These are phyloP conservation scores for Acholoe squamosa DNA, from an alignment of 2,888 invertebrate species.

Conservation along the genomic window DNA sequence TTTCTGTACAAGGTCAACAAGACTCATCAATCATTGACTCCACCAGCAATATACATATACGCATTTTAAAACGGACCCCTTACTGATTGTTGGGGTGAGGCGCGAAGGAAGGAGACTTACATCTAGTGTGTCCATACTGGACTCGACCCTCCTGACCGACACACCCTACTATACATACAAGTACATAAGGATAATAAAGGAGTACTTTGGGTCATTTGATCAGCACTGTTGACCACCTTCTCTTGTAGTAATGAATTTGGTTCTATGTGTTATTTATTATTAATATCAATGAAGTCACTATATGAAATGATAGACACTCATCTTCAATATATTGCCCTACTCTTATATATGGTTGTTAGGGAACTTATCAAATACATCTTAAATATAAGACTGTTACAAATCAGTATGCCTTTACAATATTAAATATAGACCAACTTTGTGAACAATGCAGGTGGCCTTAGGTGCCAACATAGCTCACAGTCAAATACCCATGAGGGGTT, in stretches of 20 bases:
- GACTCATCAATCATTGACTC: neutral
- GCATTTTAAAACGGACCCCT: neutral
- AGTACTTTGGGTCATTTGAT: conserved; percentile 48
- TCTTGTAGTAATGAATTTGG: neutral
- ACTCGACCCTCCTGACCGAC: neutral
- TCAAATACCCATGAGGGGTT: too few species aligned
- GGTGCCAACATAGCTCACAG: too few species aligned
- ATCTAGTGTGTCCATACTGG: neutral
- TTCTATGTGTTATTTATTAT: neutral
- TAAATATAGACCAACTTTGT: too few species aligned
- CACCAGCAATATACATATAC: neutral
- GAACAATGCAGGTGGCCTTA: too few species aligned
- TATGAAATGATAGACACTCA: too few species aligned
- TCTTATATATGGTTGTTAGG: too few species aligned
- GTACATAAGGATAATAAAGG: conserved; percentile 29
- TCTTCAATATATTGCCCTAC: too few species aligned
- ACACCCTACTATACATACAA: neutral
- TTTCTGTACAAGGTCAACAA: conserved; percentile 25
- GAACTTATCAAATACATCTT: too few species aligned
- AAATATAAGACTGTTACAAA: too few species aligned
- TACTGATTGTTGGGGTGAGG: neutral
- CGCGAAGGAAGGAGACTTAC: conserved; percentile 2
- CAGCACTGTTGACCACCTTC: conserved; percentile 34
- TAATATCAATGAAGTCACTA: neutral
- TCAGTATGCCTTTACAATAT: too few species aligned